phyloP scores from a whole-genome alignment of 2,888 invertebrate genomes.

The Punctoribates punctum region DNA sequence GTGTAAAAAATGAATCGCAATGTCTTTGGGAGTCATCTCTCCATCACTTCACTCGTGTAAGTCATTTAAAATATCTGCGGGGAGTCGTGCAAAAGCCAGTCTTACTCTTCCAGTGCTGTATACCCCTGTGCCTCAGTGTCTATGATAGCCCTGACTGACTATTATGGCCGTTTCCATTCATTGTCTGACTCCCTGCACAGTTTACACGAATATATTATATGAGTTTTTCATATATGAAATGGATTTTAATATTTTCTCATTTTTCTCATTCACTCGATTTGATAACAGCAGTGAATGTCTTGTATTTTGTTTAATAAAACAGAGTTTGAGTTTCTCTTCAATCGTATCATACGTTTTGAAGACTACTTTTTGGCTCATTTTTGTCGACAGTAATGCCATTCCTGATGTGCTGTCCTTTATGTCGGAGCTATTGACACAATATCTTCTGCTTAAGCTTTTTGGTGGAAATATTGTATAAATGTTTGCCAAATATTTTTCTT shows the following conservation, averaged over 20 bases:
- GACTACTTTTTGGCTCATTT: background rate
- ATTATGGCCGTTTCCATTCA: no score
- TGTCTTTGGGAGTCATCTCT: background rate
- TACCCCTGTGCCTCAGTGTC: background rate
- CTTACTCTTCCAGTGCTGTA: background rate
- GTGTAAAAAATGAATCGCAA: background rate
- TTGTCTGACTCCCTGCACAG: background rate
- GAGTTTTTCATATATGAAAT: background rate
- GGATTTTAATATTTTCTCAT: background rate
- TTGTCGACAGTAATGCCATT: background rate
- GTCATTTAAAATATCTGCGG: constrained; percentile 35
- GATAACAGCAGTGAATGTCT: background rate
- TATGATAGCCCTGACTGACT: no score
- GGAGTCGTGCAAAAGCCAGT: constrained; percentile 23
- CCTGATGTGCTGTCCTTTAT: background rate
- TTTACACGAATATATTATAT: background rate
- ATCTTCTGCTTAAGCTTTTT: no score
- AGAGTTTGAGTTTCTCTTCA: background rate
- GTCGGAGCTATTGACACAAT: no score
- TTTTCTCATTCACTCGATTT: background rate
- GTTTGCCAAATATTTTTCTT: no score
- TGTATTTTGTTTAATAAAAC: background rate
- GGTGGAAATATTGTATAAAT: no score
- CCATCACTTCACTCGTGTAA: background rate
- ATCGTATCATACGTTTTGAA: background rate